Evolutionary conservation across 2,888 invertebrate species (phyloP), one percentile per base, ranked within the genome.

Genomic region (Brachypalpus laphriformis): DNA sequence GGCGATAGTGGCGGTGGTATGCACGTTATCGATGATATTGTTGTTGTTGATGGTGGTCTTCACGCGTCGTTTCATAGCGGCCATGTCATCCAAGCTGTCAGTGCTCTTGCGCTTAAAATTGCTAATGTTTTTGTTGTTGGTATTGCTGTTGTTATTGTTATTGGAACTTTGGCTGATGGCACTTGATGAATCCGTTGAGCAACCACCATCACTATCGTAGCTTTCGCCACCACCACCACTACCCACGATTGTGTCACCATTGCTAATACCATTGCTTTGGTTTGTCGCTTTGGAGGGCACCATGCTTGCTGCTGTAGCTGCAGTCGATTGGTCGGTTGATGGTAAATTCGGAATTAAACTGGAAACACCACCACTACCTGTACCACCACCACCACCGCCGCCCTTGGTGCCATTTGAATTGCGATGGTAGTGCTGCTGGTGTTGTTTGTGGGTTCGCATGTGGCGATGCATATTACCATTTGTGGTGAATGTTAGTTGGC

Each of bases 401-500:
- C 81, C 80, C 70, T 82, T 82, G 77, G 88, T 89, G 86, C 89
- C 88, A 86, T 89, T 89, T 82, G 88, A 89, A 85, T 88, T 88
- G 11, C 89, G 89, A 87, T 90, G 90, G 59, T 89, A 89, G 63
- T 90, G 89, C 47, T 90, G 90, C 65, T 90, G 91, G 88, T 93
- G 93, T 87, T 92, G 92, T 82, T 93, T 93, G 90, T 96, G 95
- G 1, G 95, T 96, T 80, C 96, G 93, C 93, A 96, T 94, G 91
- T 97, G 97, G 42, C 96, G 93, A 90, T 96, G 96, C 96, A 97
- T 96, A 91, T 96, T 97, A 25, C 96, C 96, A 90, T 96, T 97
- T 11, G 96, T 96, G 37, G 96, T 96, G 91, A 97, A 97, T 45
- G 96, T 95, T 91, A 96, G 94, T 72, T 95, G 94, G 91, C 97